Evolutionary conservation across 2,888 invertebrate species (phyloP).

Genomic region (Zaprionus bogoriensis): DNA sequence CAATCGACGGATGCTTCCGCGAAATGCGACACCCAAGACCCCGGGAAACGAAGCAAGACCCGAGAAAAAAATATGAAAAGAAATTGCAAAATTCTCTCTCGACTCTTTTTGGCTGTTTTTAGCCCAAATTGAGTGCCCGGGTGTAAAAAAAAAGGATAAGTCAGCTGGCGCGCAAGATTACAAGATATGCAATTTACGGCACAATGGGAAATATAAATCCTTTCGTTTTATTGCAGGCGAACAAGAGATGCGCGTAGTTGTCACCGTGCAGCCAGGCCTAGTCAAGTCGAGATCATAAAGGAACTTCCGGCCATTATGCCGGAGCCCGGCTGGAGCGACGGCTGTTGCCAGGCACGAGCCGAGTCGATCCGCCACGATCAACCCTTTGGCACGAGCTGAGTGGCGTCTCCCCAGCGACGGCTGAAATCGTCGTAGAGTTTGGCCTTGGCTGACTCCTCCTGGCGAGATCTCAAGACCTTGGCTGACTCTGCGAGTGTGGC

Average conservation of each 20-base stretch:
- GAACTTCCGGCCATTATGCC: slow-evolving; percentile 61
- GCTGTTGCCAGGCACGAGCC: slow-evolving; percentile 51
- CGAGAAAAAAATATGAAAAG: slow-evolving; percentile 18
- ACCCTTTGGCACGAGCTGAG: slow-evolving; percentile 62
- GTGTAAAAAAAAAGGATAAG: slow-evolving; percentile 41
- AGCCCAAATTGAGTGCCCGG: slow-evolving; percentile 22
- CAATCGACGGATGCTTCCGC: slow-evolving; percentile 60
- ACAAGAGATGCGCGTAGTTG: slow-evolving; percentile 9
- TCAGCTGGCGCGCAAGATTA: slow-evolving; percentile 65
- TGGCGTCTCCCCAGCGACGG: not conserved
- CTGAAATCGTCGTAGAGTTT: not conserved
- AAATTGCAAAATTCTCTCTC: slow-evolving; percentile 52
- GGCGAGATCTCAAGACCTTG: not conserved
- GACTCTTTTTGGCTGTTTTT: slow-evolving; percentile 37
- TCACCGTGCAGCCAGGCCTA: too few species aligned
- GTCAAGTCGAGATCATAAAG: slow-evolving; percentile 28
- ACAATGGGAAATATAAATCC: slow-evolving; percentile 77
- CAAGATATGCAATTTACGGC: slow-evolving; percentile 62
- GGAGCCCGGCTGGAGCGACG: slow-evolving; percentile 32
- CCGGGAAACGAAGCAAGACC: slow-evolving; percentile 28
- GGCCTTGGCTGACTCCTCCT: not conserved
- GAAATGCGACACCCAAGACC: slow-evolving; percentile 61
- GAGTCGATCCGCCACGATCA: slow-evolving; percentile 34
- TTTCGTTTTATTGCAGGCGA: slow-evolving; percentile 72
- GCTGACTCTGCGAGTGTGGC: slow-evolving; percentile 5